Base-by-base conservation (phyloP, 37 sponge, comb jelly and placozoan genomes). In the Oscarella lobularis region DNA sequence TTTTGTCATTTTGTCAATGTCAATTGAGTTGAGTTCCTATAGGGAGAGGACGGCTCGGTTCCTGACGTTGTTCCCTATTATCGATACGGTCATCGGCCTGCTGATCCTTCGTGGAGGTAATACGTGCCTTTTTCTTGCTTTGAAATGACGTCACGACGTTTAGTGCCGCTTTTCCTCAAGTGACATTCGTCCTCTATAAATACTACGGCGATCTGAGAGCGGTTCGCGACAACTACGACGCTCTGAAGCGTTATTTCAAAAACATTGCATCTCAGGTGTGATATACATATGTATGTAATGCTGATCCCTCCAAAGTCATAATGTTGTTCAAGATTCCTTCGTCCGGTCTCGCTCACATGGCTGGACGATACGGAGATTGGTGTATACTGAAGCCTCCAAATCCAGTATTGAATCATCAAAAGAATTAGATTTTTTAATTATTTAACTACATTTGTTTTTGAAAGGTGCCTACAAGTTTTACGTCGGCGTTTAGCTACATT, bases 21-120 rank as follows among this genome's bases (percentile, higher is more conserved):
- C n/a, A n/a, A n/a, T n/a, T n/a, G n/a, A n/a, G n/a, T n/a, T n/a
- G n/a, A n/a, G n/a, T n/a, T n/a, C n/a, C n/a, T n/a, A n/a, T n/a
- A 48, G 60, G 60, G 60, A 48, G 60, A 48, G 2, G 38, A 83
- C 32, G 88, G 84, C 9, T 65, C 74, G 1, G 34, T 87, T 20
- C 88, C 88, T 31, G 88, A 87, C 67, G 88, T 87, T 1, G 88
- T 87, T 14, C 88, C 88, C 0, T 83, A 41, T 83, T 69, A 77
- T 38, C 73, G 80, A 5, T 74, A 71, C 35, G 88, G 88, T 3
- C 36, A 72, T 71, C 39, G 88, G 2, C 88, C 88, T 41, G 79
- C 79, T 75, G 88, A 87, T 67, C 88, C 88, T 2, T 79, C 88
- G 0, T 87, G 88, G 88, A 76, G 60, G 60, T 48, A 48, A 48